Evolutionary conservation across 2,113 vertebrate genomes (phyloP), one percentile per base, ranked within the genome.

Genomic region (Forbesichthys papilliferus): DNA sequence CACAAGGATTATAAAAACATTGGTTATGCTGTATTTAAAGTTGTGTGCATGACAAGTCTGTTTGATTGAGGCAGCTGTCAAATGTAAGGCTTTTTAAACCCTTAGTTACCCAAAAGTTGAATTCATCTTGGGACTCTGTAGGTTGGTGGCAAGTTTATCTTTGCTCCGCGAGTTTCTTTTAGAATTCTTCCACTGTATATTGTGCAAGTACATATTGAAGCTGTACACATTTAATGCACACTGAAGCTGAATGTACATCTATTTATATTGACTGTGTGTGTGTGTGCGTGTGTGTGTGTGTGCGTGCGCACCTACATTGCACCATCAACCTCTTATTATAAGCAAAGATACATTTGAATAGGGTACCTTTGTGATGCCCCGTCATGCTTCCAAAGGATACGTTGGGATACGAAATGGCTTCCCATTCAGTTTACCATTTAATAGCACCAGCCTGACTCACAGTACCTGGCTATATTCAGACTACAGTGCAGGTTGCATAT

Each of bases 41-140:
- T 68, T 77, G 64, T 71, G 77, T 61, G 73, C 59, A 55, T 82
- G 79, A 74, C 62, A 78, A 73, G 9, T 46, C 59, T 69, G 67
- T 64, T 10, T 56, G 54, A 56, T 10, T 16, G 54, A 56, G 18
- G 71, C 64, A 63, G 75, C 56, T 77, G 79, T 77, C 75, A 77
- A 14, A 82, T 71, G 61, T 9, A 51, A 77, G 59, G 48, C 2
- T 12, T 60, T 71, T 61, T 74, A 76, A 78, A 33, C 55, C 62
- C 48, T 16, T 16, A 16, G 16, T 16, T 16, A 16, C 16, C 16
- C 16, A 16, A 16, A 16, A 67, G 52, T 69, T 36, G 63, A 71
- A 10, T 59, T 49, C 74, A 72, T 77, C 56, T 36, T 68, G 46
- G 51, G n/a, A 74, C 0, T 66, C 13, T 61, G 62, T 14, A 34